Percentiles rank a stretch among this genome's conserved stretches.
These are phyloP conservation scores for Gerosis bhagava DNA, from an alignment of 2,888 invertebrate genomes.

Conservation along the genomic window DNA sequence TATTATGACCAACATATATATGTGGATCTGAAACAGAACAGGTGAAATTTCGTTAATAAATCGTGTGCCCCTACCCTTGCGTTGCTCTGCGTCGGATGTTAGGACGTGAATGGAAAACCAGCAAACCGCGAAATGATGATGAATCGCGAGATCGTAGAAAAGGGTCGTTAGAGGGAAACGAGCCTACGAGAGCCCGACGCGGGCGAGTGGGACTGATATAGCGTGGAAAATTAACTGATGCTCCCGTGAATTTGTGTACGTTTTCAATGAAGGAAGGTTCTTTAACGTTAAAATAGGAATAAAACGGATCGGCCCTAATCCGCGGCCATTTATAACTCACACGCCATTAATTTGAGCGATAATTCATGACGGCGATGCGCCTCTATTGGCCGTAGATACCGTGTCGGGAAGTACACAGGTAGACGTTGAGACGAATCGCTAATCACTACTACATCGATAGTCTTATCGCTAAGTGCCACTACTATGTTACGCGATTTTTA, in stretches of 20 bases:
- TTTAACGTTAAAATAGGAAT: conserved; percentile 81
- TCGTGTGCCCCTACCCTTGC: conserved; percentile 40
- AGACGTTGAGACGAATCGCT: conserved; percentile 30
- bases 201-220: conserved; percentile 53
- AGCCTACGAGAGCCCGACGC: conserved; percentile 35
- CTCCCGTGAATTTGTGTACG: conserved; percentile 80
- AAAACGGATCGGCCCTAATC: conserved; percentile 79
- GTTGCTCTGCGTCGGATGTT: conserved; percentile 37
- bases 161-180: conserved; percentile 64
- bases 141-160: conserved; percentile 72
- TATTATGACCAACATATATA: too few species aligned
- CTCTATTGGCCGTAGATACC: conserved; percentile 71
- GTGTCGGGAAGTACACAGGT: conserved; percentile 34
- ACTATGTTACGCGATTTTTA: conserved; percentile 28
- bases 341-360: conserved; percentile 81
- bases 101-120: conserved; percentile 74
- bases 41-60: conserved; percentile 36
- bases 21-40: conserved; percentile 24
- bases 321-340: conserved; percentile 80
- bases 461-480: conserved; percentile 20
- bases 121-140: conserved; percentile 82
- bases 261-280: conserved; percentile 81
- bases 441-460: conserved; percentile 16
- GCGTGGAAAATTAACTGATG: conserved; percentile 75
- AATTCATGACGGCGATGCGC: conserved; percentile 61